Percentiles rank a stretch among this genome's conserved stretches.
Evolutionary conservation across 2,797 vertebrate genomes (phyloP).

Genomic region (Champsocephalus gunnari): DNA sequence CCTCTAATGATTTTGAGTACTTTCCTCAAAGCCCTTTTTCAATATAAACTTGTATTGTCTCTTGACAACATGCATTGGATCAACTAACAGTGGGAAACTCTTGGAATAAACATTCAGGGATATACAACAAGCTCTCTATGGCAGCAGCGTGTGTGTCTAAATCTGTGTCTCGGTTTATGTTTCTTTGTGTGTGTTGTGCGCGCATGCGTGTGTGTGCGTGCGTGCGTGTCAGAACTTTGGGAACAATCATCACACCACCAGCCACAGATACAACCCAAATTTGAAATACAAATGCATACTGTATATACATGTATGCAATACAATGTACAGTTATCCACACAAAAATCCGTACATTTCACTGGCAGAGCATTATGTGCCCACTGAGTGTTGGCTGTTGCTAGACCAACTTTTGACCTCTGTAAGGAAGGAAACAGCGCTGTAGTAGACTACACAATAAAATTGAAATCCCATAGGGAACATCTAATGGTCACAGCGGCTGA

Average conservation of each 20-base stretch:
- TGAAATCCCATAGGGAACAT: constrained; percentile 41
- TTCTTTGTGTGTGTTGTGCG: too few species aligned
- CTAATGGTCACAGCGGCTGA: constrained; percentile 15
- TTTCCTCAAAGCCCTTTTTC: constrained; percentile 61
- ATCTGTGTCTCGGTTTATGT: constrained; percentile 1
- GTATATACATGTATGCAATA: not conserved
- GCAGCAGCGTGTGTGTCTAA: constrained; percentile 1
- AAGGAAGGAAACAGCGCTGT: constrained; percentile 20
- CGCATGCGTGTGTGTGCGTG: too few species aligned
- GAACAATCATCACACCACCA: not conserved
- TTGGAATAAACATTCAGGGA: constrained; percentile 59
- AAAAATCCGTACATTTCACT: not conserved
- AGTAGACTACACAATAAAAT: constrained; percentile 39
- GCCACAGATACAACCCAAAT: not conserved
- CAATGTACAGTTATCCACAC: not conserved
- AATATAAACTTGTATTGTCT: constrained; percentile 70
- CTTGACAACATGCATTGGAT: constrained; percentile 66
- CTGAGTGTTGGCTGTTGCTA: constrained; percentile 8
- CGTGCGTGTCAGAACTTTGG: too few species aligned
- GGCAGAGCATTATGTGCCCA: not conserved
- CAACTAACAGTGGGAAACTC: constrained; percentile 41
- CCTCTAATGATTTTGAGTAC: constrained; percentile 73
- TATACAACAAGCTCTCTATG: constrained; percentile 40
- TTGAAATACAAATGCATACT: not conserved
- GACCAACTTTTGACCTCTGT: constrained; percentile 33